Evolutionary conservation across 35 echinoderm and acorn worm species (phyloP).

Genomic region (Holothuria glaberrima): DNA sequence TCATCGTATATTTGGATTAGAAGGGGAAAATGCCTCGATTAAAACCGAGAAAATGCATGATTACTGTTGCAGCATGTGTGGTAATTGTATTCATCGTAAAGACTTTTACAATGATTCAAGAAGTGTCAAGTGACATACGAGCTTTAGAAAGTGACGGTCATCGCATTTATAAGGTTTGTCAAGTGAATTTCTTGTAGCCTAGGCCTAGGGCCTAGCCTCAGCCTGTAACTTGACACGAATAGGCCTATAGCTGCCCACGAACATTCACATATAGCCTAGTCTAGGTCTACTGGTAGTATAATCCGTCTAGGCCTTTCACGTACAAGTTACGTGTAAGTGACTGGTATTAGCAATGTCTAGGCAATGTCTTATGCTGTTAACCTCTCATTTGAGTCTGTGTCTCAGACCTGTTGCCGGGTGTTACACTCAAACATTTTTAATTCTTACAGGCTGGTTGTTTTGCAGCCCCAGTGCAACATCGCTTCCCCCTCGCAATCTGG

Average conservation of each 20-base stretch:
- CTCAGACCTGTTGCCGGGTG: too few relatives aligned
- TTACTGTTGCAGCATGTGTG: not conserved
- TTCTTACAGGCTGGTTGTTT: too few relatives aligned
- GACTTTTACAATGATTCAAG: slow-evolving; percentile 32
- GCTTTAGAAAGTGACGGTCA: slow-evolving; percentile 10
- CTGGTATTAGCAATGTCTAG: too few relatives aligned
- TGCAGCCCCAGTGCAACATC: too few relatives aligned
- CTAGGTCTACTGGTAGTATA: too few relatives aligned
- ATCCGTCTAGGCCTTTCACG: too few relatives aligned
- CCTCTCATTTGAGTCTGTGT: too few relatives aligned
- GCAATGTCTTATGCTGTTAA: too few relatives aligned
- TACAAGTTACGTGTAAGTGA: too few relatives aligned
- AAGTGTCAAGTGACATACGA: slow-evolving; percentile 20
- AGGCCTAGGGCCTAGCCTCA: not conserved
- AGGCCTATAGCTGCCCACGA: not conserved
- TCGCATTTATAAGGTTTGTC: slow-evolving; percentile 23
- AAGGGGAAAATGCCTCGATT: slow-evolving; percentile 17
- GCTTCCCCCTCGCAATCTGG: too few relatives aligned
- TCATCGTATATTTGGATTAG: not conserved
- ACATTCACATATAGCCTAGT: too few relatives aligned
- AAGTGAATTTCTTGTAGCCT: not conserved
- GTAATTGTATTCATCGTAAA: slow-evolving; percentile 13
- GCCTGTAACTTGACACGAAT: not conserved
- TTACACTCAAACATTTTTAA: too few relatives aligned
- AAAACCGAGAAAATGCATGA: slow-evolving; percentile 20